phyloP scores from a whole-genome alignment of 2,113 vertebrate genomes.

The Neofelis nebulosa region DNA sequence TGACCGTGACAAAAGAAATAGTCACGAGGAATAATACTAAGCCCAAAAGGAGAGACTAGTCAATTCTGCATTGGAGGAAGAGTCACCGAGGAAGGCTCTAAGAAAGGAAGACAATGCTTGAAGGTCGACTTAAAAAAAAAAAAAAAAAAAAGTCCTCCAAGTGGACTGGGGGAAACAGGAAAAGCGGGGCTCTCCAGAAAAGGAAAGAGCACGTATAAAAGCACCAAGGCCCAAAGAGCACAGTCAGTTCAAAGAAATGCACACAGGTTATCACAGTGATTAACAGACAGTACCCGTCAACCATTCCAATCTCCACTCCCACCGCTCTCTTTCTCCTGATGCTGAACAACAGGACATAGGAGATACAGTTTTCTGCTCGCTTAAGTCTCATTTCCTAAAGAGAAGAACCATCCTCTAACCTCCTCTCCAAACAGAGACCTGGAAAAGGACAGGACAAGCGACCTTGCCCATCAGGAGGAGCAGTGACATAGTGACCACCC shows the following conservation, averaged over 20 bases:
- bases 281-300: background rate
- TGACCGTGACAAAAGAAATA: background rate
- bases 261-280: background rate
- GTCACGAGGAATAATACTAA: background rate
- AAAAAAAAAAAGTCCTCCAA: background rate
- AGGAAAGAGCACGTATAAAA: background rate
- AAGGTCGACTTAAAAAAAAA: background rate
- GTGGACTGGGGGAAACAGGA: background rate
- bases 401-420: background rate
- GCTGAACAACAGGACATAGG: background rate
- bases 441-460: background rate
- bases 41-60: background rate
- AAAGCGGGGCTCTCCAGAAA: background rate
- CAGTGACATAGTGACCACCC: background rate
- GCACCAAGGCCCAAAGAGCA: background rate
- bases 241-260: background rate
- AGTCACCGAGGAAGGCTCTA: background rate
- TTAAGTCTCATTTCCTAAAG: background rate
- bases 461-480: background rate
- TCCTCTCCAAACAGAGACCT: background rate
- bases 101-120: background rate
- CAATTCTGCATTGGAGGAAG: background rate
- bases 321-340: background rate
- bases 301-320: background rate
- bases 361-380: background rate